Evolutionary conservation across 2,113 vertebrate species (phyloP).

Genomic region (Myotis davidii): DNA sequence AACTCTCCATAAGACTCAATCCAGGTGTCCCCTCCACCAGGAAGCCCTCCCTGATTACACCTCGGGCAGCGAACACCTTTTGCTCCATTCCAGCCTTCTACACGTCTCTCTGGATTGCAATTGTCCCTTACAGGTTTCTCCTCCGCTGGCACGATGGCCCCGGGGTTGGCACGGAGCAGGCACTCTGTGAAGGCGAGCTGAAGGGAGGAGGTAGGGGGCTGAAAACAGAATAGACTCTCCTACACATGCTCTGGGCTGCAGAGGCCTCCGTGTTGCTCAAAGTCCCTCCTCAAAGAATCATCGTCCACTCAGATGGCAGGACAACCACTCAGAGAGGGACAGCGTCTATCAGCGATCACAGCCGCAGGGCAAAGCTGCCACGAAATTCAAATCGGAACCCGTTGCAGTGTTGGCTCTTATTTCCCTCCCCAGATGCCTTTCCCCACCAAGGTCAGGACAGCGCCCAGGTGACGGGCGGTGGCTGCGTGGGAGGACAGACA

Average conservation of each 20-base stretch:
- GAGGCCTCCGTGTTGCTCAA: not conserved
- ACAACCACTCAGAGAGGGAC: not conserved
- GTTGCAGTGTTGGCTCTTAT: not conserved
- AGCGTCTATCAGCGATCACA: not conserved
- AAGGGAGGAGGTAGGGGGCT: not conserved
- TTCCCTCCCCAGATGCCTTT: not conserved
- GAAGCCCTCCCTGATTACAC: not conserved
- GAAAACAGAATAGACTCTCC: not conserved
- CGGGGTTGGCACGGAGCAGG: not conserved
- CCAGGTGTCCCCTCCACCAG: not conserved
- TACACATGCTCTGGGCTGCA: not conserved
- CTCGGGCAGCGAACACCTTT: not conserved
- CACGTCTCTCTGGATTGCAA: not conserved
- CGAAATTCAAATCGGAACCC: not conserved
- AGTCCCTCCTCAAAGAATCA: not conserved
- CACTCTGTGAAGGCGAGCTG: not conserved
- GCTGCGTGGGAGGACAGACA: not conserved
- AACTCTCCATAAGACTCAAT: not conserved
- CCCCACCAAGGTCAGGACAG: not conserved
- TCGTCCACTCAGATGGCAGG: not conserved
- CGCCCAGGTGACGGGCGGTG: rapidly evolving
- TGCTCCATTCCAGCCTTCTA: not conserved
- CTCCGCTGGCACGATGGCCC: not conserved
- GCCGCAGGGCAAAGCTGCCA: rapidly evolving
- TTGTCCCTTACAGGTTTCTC: not conserved